Percentiles rank a stretch among this genome's conserved stretches.
These are phyloP conservation scores for Chydorus sphaericus DNA, from an alignment of 2,888 invertebrate species.

Conservation along the genomic window DNA sequence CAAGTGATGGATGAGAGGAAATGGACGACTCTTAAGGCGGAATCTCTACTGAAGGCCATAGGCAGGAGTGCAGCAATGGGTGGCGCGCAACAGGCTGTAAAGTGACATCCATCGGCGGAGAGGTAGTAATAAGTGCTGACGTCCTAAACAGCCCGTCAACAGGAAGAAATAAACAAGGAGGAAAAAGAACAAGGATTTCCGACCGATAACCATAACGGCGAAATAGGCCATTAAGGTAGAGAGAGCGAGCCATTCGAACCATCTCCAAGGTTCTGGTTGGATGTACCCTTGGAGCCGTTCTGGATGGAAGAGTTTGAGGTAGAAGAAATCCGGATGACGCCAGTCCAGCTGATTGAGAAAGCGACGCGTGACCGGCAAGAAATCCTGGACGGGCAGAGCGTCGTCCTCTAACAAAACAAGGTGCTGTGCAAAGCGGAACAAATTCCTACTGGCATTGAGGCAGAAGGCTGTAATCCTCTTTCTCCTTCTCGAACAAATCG, in stretches of 20 bases:
- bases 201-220: background rate
- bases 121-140: background rate
- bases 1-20: background rate
- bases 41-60: too few species aligned
- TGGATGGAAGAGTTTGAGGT: constrained; percentile 10
- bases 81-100: background rate
- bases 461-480: background rate
- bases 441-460: background rate
- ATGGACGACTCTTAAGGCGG: too few species aligned
- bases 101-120: background rate
- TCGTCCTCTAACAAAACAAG: background rate
- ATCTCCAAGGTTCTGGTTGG: constrained; percentile 10
- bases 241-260: constrained; percentile 5
- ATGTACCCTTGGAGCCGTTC: constrained; percentile 8
- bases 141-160: background rate
- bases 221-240: background rate
- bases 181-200: background rate
- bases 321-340: background rate
- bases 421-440: background rate
- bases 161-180: background rate
- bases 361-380: background rate
- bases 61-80: constrained; percentile 10
- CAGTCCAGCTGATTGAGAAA: background rate
- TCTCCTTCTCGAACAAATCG: background rate
- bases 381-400: background rate